A percentile compares a stretch with the other conserved stretches of the same genome.
phyloP scores from a whole-genome alignment of 2,888 invertebrate genomes.

The Pterobdella sp. region DNA sequence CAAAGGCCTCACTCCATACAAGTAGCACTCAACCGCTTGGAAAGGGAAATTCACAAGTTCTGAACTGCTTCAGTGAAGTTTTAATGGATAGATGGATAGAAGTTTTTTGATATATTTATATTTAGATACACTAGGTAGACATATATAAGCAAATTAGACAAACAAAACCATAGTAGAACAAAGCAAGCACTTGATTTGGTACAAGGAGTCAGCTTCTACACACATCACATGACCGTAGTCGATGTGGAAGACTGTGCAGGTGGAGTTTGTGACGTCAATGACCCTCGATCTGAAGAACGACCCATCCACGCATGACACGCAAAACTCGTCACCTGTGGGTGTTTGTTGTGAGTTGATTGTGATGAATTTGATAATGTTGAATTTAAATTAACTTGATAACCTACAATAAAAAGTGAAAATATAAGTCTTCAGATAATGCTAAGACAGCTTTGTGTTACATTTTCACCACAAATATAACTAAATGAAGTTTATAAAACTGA shows the following conservation, averaged over 20 bases:
- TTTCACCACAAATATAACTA: no score
- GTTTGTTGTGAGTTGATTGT: background rate
- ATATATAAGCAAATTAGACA: background rate
- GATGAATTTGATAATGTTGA: no score
- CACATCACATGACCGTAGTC: background rate
- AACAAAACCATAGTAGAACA: background rate
- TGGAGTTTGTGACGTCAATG: background rate
- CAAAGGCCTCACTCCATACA: slow-evolving; percentile 56
- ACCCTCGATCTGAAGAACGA: background rate
- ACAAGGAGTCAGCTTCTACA: background rate
- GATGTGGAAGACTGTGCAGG: background rate
- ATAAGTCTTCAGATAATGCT: no score
- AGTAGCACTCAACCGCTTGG: slow-evolving; percentile 88
- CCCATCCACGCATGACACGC: background rate
- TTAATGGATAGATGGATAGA: background rate
- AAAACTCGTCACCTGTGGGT: background rate
- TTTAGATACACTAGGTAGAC: no score
- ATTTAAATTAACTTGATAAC: no score
- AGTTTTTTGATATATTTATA: no score
- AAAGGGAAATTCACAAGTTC: slow-evolving; percentile 91
- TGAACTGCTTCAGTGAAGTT: slow-evolving; percentile 54
- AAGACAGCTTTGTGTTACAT: no score
- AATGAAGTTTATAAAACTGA: no score
- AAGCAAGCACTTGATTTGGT: background rate
- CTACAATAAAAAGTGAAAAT: no score